Evolutionary conservation across 2,888 invertebrate species (phyloP), one percentile per base, ranked within the genome.

Genomic region (Helleia helle): DNA sequence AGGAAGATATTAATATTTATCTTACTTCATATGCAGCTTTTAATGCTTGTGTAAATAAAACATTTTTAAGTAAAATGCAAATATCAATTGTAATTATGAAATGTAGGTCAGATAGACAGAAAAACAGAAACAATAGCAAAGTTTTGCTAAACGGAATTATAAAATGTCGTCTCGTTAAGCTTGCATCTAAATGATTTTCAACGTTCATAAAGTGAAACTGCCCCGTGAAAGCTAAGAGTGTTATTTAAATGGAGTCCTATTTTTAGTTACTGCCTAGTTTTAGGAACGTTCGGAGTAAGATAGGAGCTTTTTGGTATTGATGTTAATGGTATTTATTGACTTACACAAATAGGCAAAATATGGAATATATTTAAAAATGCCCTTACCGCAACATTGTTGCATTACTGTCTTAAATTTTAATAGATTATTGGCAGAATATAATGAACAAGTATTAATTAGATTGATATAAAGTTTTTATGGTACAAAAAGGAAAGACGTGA

Each of bases 221-320:
- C 39, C 38, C 36, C 34, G 36, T 42, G 43, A 50, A 41, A 42
- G 44, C 41, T 46, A 43, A 45, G 51, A 54, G 58, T 62, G 50
- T 57, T 55, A 49, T 53, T 52, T 61, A 61, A 67, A 69, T 58
- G 60, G 57, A 53, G 56, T 51, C 59, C 65, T 68, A 70, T 67
- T 70, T 71, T 70, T 60, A 66, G 57, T 39, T 52, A 24, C 44
- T 59, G 47, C 56, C 62, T 54, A 60, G 54, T 56, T 65, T 61
- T 45, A 47, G 38, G 36, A 39, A 28, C 36, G 40, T 27, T 48
- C 44, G 40, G 48, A 43, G 43, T 44, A 45, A 30, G 38, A 26
- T 15, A 26, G 26, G 39, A 45, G 41, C 37, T 48, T 42, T 40
- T 12, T 13, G 12, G 22, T 13, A 13, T 17, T 8, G n/a, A n/a